phyloP scores from a whole-genome alignment of 2,888 invertebrate species.

The Caradrina kadenii region DNA sequence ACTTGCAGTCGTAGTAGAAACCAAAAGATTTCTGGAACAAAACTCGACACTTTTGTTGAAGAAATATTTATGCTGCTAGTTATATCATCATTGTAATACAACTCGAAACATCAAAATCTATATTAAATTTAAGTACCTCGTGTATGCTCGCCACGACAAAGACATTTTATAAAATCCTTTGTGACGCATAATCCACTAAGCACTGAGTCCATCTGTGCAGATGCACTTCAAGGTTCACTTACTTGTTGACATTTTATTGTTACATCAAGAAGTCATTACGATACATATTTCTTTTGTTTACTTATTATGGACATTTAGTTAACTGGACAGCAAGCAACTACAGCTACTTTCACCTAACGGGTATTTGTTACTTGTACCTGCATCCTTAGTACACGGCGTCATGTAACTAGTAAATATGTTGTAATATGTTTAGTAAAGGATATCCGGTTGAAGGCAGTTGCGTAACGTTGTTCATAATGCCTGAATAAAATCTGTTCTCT shows the following conservation, averaged over 20 bases:
- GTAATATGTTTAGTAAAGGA: conserved; percentile 38
- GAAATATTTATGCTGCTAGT: too few species aligned
- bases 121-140: conserved; percentile 4
- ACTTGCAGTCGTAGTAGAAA: too few species aligned
- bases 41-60: too few species aligned
- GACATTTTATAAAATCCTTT: conserved; percentile 62
- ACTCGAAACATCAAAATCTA: background rate
- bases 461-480: conserved; percentile 31
- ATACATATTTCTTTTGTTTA: conserved; percentile 66
- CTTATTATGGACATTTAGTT: conserved; percentile 46
- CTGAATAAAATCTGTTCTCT: conserved; percentile 13
- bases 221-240: conserved; percentile 65
- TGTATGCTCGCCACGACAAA: conserved; percentile 23
- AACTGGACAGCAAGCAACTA: conserved; percentile 34
- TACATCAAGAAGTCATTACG: conserved; percentile 57
- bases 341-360: conserved; percentile 77
- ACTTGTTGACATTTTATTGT: conserved; percentile 61
- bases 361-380: conserved; percentile 68
- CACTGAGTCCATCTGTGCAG: conserved; percentile 67
- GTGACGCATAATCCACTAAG: conserved; percentile 63
- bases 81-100: background rate
- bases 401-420: conserved; percentile 68
- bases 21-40: too few species aligned
- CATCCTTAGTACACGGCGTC: conserved; percentile 72
- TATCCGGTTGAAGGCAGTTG: conserved; percentile 55